Conservation (phyloP, 2,113 vertebrate genomes). For the Macaca mulatta region DNA sequence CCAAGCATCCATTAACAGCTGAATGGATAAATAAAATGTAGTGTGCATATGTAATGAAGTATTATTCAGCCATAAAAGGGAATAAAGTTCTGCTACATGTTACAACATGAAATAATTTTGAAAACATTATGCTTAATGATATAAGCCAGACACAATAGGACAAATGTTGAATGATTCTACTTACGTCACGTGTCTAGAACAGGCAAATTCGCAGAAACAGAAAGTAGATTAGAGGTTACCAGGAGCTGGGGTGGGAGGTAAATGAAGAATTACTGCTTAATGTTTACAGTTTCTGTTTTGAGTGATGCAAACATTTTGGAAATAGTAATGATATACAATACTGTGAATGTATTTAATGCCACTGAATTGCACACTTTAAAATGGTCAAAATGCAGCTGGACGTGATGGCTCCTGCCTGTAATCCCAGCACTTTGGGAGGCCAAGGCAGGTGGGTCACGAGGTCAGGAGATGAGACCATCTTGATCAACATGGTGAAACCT, state of each 20-base stretch:
- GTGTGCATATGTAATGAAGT: background rate
- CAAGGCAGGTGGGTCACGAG: no score
- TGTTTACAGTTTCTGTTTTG: background rate
- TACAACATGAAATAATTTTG: background rate
- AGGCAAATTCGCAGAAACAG: background rate
- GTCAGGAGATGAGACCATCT: no score
- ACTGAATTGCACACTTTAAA: background rate
- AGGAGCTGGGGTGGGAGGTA: background rate
- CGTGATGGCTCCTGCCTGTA: no score
- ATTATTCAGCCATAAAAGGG: background rate
- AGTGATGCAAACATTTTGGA: background rate
- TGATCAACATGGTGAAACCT: no score
- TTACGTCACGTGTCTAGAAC: background rate
- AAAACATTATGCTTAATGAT: background rate
- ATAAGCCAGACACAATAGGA: background rate
- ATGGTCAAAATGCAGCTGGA: background rate
- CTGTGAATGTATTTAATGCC: background rate
- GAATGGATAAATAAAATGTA: background rate
- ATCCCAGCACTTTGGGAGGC: no score
- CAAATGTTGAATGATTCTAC: background rate
- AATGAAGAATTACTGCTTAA: background rate
- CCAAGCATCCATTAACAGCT: background rate
- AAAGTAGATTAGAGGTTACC: background rate
- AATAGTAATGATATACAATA: background rate
- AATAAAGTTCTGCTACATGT: background rate